Conservation (phyloP, 2,113 vertebrate genomes). For the Chloropsis cyanopogon region DNA sequence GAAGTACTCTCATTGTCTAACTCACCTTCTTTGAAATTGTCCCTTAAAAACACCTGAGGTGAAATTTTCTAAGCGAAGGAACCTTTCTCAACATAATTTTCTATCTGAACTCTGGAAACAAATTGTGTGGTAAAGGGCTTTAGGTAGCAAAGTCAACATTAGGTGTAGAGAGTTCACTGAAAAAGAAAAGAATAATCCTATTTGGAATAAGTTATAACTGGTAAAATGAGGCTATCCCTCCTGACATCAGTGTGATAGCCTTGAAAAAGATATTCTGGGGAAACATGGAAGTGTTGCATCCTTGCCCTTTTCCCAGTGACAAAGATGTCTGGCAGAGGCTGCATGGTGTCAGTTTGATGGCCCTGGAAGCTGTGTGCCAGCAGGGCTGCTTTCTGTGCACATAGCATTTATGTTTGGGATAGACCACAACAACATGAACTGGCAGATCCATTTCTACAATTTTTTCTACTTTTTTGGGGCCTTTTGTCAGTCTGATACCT, state of each 20-base stretch:
- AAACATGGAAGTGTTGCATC: background rate
- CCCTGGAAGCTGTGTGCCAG: background rate
- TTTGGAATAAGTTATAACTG: background rate
- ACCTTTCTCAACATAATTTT: background rate
- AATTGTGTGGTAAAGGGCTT: background rate
- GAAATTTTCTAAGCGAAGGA: background rate
- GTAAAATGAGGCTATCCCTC: background rate
- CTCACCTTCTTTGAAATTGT: background rate
- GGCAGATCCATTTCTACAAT: background rate
- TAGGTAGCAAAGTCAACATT: background rate
- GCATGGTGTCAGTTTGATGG: background rate
- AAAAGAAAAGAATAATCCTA: background rate
- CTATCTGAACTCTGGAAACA: background rate
- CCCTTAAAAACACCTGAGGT: background rate
- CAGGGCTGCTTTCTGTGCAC: background rate
- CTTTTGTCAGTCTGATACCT: background rate
- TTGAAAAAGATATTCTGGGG: background rate
- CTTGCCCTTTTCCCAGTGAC: background rate
- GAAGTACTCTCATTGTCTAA: background rate
- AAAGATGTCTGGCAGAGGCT: background rate
- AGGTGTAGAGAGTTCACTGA: background rate
- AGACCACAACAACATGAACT: background rate
- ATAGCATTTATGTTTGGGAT: background rate
- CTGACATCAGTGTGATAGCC: background rate
- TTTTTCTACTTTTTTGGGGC: background rate